Conservation (phyloP, 2,888 invertebrate genomes). For the Trichopria drosophilae region DNA sequence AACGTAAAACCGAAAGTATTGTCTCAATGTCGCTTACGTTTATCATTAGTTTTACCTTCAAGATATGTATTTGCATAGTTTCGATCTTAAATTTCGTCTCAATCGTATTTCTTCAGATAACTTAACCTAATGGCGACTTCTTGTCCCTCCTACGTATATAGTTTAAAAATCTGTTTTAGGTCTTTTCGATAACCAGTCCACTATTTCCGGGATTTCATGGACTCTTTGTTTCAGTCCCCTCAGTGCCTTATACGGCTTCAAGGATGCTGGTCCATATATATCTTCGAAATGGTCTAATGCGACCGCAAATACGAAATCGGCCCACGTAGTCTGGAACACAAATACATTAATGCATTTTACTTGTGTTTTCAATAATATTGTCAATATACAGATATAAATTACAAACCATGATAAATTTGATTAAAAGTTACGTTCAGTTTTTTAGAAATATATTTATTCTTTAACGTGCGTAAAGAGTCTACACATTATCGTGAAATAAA, state of each 20-base stretch:
- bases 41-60: too few relatives aligned
- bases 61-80: too few relatives aligned
- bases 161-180: conserved; percentile 63
- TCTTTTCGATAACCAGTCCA: conserved; percentile 62
- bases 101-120: too few relatives aligned
- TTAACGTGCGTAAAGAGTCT: too few relatives aligned
- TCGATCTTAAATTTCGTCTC: too few relatives aligned
- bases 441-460: too few relatives aligned
- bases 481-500: too few relatives aligned
- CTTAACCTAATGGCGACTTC: too few relatives aligned
- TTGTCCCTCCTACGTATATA: not conserved
- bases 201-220: conserved; percentile 62
- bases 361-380: not conserved
- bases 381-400: not conserved
- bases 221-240: conserved; percentile 62
- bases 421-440: too few relatives aligned
- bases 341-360: not conserved
- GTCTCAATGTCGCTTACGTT: too few relatives aligned
- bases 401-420: conserved; percentile 1
- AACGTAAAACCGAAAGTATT: too few relatives aligned
- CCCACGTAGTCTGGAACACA: conserved; percentile 63
- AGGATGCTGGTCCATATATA: conserved; percentile 61
- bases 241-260: conserved; percentile 62
- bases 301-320: conserved; percentile 64
- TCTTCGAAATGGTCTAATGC: conserved; percentile 63